Evolutionary conservation across 2,797 vertebrate genomes (phyloP).

Genomic region (Silurus aristotelis): DNA sequence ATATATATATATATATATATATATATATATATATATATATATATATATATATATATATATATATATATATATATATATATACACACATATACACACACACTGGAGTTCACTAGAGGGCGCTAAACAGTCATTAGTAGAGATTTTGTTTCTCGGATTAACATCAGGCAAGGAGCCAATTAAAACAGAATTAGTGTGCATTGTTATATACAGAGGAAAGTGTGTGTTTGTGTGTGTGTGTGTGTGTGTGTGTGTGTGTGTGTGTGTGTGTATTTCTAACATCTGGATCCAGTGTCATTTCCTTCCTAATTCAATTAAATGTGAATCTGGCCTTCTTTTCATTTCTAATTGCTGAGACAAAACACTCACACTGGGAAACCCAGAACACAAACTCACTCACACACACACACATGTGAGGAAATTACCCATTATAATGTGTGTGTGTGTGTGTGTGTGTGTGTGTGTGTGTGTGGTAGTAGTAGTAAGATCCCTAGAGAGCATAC

Average conservation of each 20-base stretch:
- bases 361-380: background rate
- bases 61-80: background rate
- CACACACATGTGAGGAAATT: background rate
- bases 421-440: background rate
- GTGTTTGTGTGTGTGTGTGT: background rate
- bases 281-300: background rate
- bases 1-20: too few species aligned
- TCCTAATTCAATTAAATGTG: background rate
- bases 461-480: background rate
- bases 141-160: background rate
- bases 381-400: too few species aligned
- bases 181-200: background rate
- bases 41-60: too few species aligned
- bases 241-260: constrained; percentile 12
- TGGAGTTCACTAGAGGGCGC: background rate
- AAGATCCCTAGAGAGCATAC: background rate
- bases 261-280: background rate
- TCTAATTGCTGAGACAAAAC: background rate
- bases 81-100: background rate
- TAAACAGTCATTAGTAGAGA: background rate
- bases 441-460: background rate
- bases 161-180: background rate
- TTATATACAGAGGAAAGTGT: background rate
- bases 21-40: too few species aligned
- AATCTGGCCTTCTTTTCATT: background rate